Evolutionary conservation across 2,113 vertebrate genomes (phyloP).

Genomic region (Corythoichthys haematopterus): DNA sequence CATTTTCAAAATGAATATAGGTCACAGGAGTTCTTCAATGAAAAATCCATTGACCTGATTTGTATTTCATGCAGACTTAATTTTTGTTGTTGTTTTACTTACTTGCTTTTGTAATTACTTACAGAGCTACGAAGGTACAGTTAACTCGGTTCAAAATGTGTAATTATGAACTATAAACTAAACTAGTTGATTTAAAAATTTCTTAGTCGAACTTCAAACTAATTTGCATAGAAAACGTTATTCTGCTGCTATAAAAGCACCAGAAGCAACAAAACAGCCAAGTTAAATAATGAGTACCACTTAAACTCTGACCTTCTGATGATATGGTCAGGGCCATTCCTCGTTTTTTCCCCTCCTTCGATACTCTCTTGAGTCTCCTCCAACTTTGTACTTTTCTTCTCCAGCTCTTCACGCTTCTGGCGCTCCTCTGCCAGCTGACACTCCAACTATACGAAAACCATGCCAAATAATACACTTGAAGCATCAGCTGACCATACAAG

Average conservation of each 20-base stretch:
- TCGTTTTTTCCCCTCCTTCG: conserved; percentile 64
- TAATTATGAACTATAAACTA: too few species aligned
- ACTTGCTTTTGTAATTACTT: too few species aligned
- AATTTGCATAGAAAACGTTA: too few species aligned
- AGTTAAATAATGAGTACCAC: neutral
- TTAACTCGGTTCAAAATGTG: too few species aligned
- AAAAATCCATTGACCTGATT: neutral
- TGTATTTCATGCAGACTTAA: neutral
- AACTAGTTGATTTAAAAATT: too few species aligned
- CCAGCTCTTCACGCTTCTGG: conserved; percentile 58
- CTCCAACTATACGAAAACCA: conserved; percentile 57
- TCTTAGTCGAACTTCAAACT: too few species aligned
- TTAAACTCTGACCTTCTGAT: conserved; percentile 64
- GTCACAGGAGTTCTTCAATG: conserved; percentile 11
- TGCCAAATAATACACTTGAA: neutral
- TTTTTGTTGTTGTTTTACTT: neutral
- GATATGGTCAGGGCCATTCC: conserved; percentile 66
- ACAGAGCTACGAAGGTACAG: too few species aligned
- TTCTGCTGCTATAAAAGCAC: too few species aligned
- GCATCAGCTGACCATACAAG: neutral
- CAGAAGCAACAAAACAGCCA: neutral
- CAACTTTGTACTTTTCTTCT: conserved; percentile 65
- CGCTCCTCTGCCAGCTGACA: conserved; percentile 67
- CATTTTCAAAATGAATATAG: conserved; percentile 3
- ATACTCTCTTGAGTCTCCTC: conserved; percentile 65